Base-by-base conservation (phyloP, 1,140 invertebrate genomes). In the Pentalonia nigronervosa region DNA sequence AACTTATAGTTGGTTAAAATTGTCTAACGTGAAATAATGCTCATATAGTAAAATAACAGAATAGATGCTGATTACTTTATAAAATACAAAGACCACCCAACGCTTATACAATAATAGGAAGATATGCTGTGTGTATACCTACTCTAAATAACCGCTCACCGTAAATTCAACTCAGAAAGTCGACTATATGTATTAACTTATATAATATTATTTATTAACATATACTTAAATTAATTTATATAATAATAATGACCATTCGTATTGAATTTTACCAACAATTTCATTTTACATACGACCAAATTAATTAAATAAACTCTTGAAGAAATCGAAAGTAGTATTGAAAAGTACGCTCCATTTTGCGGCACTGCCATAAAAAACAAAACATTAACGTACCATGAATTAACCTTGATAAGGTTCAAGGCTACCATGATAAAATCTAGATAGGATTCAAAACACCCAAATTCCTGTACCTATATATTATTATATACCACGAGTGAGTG, bases 351-450 rank as follows among this genome's bases (percentile, higher is more conserved):
- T 91, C 45, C 30, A 30, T 91, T 91, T 91, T 6, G 41, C 90
- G 60, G 67, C 76, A 76, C 14, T 4, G 14, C 7, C 21, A 47
- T 14, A 76, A 83, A 91, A 91, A 76, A 83, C 25, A 83, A 91
- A 47, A 45, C 25, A 89, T 23, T 45, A 50, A 50, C 7, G 11
- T n/a, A 25, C 41, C 34, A 47, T 1, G 25, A 53, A 93, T 86
- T 86, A 93, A 86, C 91, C 91, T 93, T 93, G 81, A 7, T 14
- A 17, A 41, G 91, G 81, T 93, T 93, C 91, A 93, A 81, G 91
- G 91, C 81, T 50, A 84, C 25, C 21, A 41, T 30, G n/a, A 20
- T 34, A 36, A 36, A 48, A 50, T 56, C 81, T 48, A 86, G 67
- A 83, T 93, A 60, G 81, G 47, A 86, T 93, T 83, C 34, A 86